Conservation (phyloP, 2,888 invertebrate species). For the Ophion costatus region DNA sequence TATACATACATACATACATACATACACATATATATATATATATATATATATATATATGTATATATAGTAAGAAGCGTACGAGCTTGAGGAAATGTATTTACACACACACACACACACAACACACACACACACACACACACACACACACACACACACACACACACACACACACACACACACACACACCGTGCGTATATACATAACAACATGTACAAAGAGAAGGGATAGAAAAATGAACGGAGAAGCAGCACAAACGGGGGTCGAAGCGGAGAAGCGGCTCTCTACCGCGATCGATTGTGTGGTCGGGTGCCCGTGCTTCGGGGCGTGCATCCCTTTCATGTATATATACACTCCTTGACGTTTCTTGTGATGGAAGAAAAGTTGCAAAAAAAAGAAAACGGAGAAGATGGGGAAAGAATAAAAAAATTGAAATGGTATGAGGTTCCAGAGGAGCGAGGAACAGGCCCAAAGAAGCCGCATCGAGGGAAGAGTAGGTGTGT, state of each 20-base stretch:
- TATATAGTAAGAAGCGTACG: too few relatives aligned
- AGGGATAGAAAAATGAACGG: slow-evolving; percentile 23
- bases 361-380: slow-evolving; percentile 65
- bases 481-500: slow-evolving; percentile 33
- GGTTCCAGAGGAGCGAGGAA: slow-evolving; percentile 44
- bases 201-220: slow-evolving; percentile 20
- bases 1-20: too few relatives aligned
- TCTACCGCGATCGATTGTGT: slow-evolving; percentile 47
- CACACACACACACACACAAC: too few relatives aligned
- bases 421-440: not conserved
- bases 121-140: too few relatives aligned
- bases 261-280: slow-evolving; percentile 36
- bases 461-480: slow-evolving; percentile 56
- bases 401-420: slow-evolving; percentile 17
- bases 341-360: slow-evolving; percentile 51
- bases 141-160: not conserved
- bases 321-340: slow-evolving; percentile 59
- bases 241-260: slow-evolving; percentile 45
- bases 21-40: too few relatives aligned
- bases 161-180: not conserved
- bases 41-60: too few relatives aligned
- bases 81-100: too few relatives aligned
- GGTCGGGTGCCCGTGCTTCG: slow-evolving; percentile 48
- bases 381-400: slow-evolving; percentile 50
- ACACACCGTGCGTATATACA: not conserved